Base-by-base conservation (phyloP, 2,888 invertebrate genomes). In the Pseudanteris insignis region DNA sequence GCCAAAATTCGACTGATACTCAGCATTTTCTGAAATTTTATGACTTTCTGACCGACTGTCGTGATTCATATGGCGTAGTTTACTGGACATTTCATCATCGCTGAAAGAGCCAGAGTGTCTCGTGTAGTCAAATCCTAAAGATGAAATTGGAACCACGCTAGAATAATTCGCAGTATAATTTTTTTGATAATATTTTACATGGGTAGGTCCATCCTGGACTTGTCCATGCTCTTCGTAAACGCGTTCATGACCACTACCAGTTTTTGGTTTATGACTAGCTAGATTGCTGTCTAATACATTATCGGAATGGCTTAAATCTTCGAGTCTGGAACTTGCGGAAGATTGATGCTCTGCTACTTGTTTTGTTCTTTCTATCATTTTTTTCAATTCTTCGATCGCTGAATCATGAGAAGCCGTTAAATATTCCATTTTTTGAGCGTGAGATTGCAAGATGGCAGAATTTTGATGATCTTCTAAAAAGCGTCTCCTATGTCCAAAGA, bases 91-190 rank as follows among this genome's bases (percentile, higher is more conserved):
- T 1, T 59, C 50, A 34, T 26, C 26, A 2, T 11, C 33, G 2
- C 32, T 38, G 11, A 46, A 43, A 2, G 18, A 14, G 26, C 24
- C 24, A 1, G 12, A 3, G 10, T 33, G 38, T 8, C 29, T 41
- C 9, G 29, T 9, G 9, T 50, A 37, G 7, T 13, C 29, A 9
- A 15, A 8, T 36, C 41, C 29, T 1, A 11, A 18, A n/a, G 46
- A 12, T 7, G 26, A 1, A 28, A 10, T 2, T 7, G 58, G 43
- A 2, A 44, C 9, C 7, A 34, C 24, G n/a, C 34, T 48, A 1
- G 44, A 47, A 29, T 72, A 75, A 33, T 67, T 71, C 8, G 75
- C 66, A 2, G 74, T 72, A 37, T 71, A 77, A 63, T 77, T 77
- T 38, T 70, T 71, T 9, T 66, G 71, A 26, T 72, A 76, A 34